Base-by-base conservation (phyloP, 2,113 vertebrate genomes). In the Calyptomena viridis region DNA sequence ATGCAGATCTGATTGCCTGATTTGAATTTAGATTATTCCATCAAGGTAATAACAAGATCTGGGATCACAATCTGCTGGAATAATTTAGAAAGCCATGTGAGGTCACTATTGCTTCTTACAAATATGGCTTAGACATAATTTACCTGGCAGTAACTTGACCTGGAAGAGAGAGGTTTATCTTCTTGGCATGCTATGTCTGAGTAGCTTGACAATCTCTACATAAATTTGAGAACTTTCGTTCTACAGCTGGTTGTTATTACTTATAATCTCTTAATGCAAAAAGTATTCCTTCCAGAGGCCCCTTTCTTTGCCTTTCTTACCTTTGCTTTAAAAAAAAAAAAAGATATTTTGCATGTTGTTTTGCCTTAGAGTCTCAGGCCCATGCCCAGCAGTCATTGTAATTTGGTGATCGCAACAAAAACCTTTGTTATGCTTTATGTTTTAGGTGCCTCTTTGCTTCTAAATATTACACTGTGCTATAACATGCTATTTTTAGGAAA, bases 141-240 rank as follows among this genome's bases (percentile, higher is more conserved):
- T 95, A 97, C 93, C 94, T 96, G 89, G 93, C 89, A 93, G 90
- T 84, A 96, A 89, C 89, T 93, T 94, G 91, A 96, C 94, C 96
- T 97, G 95, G 94, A 97, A 93, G 66, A 94, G 72, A 85, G 78
- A 96, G 59, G 85, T 95, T 95, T 95, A 90, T 96, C 95, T 95
- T 95, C 64, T 90, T 94, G 94, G 84, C 93, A 86, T 79, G 73
- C 87, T 90, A 37, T 68, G 79, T 76, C 89, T 94, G 96, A 72
- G 91, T 86, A 95, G 91, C 58, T 96, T 1, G 2, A 90, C 84
- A 91, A 90, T 90, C 75, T 91, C 89, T 89, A 82, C 83, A 90
- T 95, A 94, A 90, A 96, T 97, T 93, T 89, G 66, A 95, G 87
- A 89, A 79, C 94, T 94, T 95, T 97, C 95, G 64, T 94, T 95